Conservation (phyloP, 2,888 invertebrate species). For the Thereva nobilitata region DNA sequence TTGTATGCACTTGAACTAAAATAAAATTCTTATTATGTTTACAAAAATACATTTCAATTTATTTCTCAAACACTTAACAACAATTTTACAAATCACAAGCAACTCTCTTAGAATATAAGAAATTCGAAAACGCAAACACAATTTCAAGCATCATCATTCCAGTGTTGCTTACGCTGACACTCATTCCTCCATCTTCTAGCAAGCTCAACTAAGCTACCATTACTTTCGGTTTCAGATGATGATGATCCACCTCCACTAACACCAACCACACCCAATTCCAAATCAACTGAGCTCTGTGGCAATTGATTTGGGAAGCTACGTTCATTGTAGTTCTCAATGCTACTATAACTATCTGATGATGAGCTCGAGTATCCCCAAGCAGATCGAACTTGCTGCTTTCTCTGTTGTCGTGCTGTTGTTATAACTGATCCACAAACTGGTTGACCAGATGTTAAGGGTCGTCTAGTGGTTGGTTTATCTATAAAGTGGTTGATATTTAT, state of each 20-base stretch:
- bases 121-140: not conserved
- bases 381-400: slow-evolving; percentile 14
- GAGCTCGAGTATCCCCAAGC: slow-evolving; percentile 34
- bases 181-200: slow-evolving; percentile 36
- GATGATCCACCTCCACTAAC: not conserved
- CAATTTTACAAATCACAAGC: too few relatives aligned
- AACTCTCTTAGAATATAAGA: not conserved
- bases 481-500: not conserved
- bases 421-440: slow-evolving; percentile 41
- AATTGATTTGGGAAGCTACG: slow-evolving; percentile 37
- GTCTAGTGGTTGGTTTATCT: slow-evolving; percentile 12
- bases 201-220: slow-evolving; percentile 10
- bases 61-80: too few relatives aligned
- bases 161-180: slow-evolving; percentile 35
- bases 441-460: slow-evolving; percentile 32
- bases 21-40: too few relatives aligned
- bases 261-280: slow-evolving; percentile 32
- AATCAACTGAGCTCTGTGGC: slow-evolving; percentile 38
- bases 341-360: slow-evolving; percentile 29
- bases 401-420: slow-evolving; percentile 1
- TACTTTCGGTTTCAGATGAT: slow-evolving; percentile 1
- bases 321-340: slow-evolving; percentile 11
- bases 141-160: slow-evolving; percentile 10
- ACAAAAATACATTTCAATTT: too few relatives aligned
- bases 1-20: too few relatives aligned